phyloP scores from a whole-genome alignment of 2,113 vertebrate species.

The Oryzias woworae region DNA sequence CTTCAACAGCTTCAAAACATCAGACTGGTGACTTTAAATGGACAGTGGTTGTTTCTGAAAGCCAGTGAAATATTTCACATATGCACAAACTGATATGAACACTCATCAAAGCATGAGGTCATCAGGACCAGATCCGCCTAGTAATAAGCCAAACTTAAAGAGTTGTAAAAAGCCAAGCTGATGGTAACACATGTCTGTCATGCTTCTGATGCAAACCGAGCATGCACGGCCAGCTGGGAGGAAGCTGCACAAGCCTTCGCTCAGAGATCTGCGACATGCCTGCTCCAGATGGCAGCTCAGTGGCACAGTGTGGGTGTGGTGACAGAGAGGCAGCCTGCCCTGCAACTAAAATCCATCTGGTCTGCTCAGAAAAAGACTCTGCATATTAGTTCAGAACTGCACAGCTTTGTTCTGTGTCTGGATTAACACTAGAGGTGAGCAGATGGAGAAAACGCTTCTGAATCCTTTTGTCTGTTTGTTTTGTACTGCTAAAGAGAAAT shows the following conservation, averaged over 20 bases:
- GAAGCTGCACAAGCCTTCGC: conserved; percentile 13
- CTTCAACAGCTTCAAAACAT: too few species aligned
- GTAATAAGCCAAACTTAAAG: conserved; percentile 3
- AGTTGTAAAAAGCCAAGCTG: conserved; percentile 9
- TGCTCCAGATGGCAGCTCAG: conserved; percentile 60
- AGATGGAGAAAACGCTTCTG: conserved; percentile 20
- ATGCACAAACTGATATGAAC: neutral
- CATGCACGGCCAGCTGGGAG: conserved; percentile 33
- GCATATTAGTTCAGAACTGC: conserved; percentile 24
- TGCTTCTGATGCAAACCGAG: conserved; percentile 3
- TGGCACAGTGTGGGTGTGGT: conserved; percentile 21
- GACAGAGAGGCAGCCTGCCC: conserved; percentile 32
- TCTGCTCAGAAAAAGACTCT: conserved; percentile 22
- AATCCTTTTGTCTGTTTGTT: conserved; percentile 1
- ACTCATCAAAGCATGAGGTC: conserved; percentile 5
- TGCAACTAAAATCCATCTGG: conserved; percentile 55
- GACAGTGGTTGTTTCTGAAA: too few species aligned
- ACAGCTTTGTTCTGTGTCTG: conserved; percentile 14
- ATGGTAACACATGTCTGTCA: conserved; percentile 9
- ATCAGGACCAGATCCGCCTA: neutral
- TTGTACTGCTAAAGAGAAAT: too few species aligned
- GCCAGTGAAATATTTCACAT: too few species aligned
- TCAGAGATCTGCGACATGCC: conserved; percentile 10
- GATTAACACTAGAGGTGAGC: conserved; percentile 18
- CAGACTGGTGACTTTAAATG: too few species aligned